Percentiles rank a stretch among this genome's conserved stretches.
phyloP scores from a whole-genome alignment of 2,797 vertebrate species.

The Melanotaenia boesemani region DNA sequence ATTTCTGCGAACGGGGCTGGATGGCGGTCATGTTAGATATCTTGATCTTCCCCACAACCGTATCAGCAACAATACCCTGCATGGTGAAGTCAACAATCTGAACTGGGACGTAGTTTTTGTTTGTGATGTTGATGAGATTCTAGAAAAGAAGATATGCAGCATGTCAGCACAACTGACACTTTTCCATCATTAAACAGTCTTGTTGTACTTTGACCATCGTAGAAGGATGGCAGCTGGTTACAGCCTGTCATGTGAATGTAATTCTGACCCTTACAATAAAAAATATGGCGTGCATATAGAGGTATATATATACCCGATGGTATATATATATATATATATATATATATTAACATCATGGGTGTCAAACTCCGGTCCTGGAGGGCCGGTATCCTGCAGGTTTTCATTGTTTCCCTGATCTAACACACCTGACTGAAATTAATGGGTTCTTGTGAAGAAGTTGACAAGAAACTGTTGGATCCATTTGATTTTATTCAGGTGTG shows the following conservation, averaged over 20 bases:
- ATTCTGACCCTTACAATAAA: not conserved
- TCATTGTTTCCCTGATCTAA: too few relatives aligned
- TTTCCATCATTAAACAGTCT: not conserved
- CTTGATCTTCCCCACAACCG: constrained; percentile 82
- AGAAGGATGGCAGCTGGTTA: not conserved
- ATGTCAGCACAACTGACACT: constrained; percentile 4
- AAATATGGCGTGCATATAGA: not conserved
- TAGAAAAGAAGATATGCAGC: constrained; percentile 55
- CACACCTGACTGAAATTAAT: too few relatives aligned
- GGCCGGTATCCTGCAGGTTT: too few relatives aligned
- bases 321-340: too few relatives aligned
- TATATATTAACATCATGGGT: not conserved
- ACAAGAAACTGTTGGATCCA: too few relatives aligned
- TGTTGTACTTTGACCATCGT: constrained; percentile 31
- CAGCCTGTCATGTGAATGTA: constrained; percentile 37
- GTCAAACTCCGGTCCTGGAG: too few relatives aligned
- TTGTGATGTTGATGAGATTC: constrained; percentile 89
- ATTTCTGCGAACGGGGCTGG: constrained; percentile 73
- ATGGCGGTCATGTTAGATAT: constrained; percentile 77
- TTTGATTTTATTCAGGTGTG: too few relatives aligned
- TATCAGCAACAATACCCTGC: constrained; percentile 81
- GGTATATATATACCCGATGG: too few relatives aligned
- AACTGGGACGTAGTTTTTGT: constrained; percentile 87
- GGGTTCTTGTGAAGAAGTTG: too few relatives aligned
- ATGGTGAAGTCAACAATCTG: constrained; percentile 77